phyloP scores from a whole-genome alignment of 2,888 invertebrate genomes.

The Erebia palarica region DNA sequence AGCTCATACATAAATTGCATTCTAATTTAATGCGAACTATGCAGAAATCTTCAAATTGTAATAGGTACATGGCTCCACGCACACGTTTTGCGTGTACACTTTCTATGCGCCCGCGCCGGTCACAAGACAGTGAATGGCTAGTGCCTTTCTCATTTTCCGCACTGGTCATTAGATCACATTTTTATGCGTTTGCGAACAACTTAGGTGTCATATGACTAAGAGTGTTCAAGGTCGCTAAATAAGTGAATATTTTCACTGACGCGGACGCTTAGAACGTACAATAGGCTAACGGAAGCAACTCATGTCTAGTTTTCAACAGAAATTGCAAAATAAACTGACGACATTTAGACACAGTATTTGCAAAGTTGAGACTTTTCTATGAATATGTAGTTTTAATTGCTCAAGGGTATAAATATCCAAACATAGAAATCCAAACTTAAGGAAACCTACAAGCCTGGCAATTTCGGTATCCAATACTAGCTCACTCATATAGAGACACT shows the following conservation, averaged over 20 bases:
- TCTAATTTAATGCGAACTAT: background rate
- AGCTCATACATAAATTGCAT: background rate
- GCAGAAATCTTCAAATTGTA: background rate
- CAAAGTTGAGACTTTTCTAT: too few species aligned
- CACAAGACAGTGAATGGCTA: constrained; percentile 46
- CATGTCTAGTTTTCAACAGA: background rate
- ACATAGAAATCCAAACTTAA: too few species aligned
- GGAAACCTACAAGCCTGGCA: too few species aligned
- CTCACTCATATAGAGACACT: too few species aligned
- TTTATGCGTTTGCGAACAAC: constrained; percentile 19
- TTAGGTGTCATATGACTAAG: constrained; percentile 20
- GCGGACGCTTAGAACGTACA: background rate
- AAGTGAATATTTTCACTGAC: background rate
- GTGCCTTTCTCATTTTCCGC: constrained; percentile 45
- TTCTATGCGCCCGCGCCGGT: constrained; percentile 43
- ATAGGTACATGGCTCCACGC: background rate
- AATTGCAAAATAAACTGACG: background rate
- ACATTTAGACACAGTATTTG: too few species aligned
- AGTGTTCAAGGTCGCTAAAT: constrained; percentile 17
- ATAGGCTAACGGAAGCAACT: background rate
- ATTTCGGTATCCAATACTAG: too few species aligned
- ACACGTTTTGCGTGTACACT: constrained; percentile 33
- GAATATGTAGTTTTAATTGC: too few species aligned
- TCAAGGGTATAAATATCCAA: too few species aligned
- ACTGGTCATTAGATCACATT: constrained; percentile 20